Evolutionary conservation across 1,140 invertebrate species (phyloP).

Genomic region (Phortica variegata): DNA sequence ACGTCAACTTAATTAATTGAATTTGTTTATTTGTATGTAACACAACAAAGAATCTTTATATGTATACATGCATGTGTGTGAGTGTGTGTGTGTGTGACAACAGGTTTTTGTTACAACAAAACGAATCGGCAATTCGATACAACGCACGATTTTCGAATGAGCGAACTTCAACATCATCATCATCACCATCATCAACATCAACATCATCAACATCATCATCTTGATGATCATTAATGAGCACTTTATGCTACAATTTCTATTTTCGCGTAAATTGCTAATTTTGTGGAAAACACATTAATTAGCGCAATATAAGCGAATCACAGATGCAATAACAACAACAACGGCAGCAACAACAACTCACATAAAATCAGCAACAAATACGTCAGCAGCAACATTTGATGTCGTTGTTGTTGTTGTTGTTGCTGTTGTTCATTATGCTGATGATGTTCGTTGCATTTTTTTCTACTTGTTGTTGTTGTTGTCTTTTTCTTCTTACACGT

Average conservation of each 20-base stretch:
- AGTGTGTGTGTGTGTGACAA: not conserved
- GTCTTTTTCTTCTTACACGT: too few relatives aligned
- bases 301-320: conserved; percentile 43
- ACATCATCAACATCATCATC: conserved; percentile 10
- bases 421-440: not conserved
- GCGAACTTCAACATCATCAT: conserved; percentile 11
- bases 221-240: conserved; percentile 12
- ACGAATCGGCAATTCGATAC: conserved; percentile 23
- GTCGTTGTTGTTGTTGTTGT: not conserved
- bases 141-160: too few relatives aligned
- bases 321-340: conserved; percentile 18
- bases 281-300: conserved; percentile 55
- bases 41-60: too few relatives aligned
- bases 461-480: too few relatives aligned
- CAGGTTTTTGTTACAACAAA: conserved; percentile 8
- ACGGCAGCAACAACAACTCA: conserved; percentile 5
- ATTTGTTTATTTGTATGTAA: conserved; percentile 6
- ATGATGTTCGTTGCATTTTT: too few relatives aligned
- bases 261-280: conserved; percentile 51
- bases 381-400: not conserved
- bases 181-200: too few relatives aligned
- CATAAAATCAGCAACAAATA: conserved; percentile 1
- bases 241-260: conserved; percentile 40
- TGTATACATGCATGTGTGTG: not conserved
- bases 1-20: conserved; percentile 53